Evolutionary conservation across 1,140 invertebrate genomes (phyloP).

Genomic region (Drosophila leontia): DNA sequence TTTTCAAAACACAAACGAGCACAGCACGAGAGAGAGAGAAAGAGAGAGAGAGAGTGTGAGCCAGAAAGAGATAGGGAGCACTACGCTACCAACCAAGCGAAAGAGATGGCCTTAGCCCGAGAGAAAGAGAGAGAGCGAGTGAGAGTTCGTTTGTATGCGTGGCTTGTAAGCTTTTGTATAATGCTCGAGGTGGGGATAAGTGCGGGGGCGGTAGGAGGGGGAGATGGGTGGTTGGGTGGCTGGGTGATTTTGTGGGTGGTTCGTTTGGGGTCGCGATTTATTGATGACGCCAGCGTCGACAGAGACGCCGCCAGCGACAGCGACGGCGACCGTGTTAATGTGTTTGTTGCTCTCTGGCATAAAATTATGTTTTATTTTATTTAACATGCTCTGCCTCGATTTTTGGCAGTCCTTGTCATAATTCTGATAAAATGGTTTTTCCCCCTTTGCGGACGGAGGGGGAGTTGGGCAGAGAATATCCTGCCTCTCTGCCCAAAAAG

Average conservation of each 20-base stretch:
- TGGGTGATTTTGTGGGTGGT: constrained; percentile 57
- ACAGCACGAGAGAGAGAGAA: constrained; percentile 46
- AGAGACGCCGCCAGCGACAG: constrained; percentile 36
- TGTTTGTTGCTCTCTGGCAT: constrained; percentile 79
- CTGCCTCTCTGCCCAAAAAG: constrained; percentile 38
- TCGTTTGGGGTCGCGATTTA: constrained; percentile 76
- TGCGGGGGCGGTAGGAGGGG: not conserved
- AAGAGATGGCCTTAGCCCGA: constrained; percentile 13
- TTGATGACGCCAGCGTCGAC: constrained; percentile 74
- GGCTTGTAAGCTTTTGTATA: constrained; percentile 73
- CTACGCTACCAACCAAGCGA: not conserved
- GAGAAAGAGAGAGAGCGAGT: constrained; percentile 29
- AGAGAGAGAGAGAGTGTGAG: constrained; percentile 15
- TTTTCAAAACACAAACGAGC: constrained; percentile 83
- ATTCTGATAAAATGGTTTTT: constrained; percentile 46
- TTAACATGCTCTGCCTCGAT: constrained; percentile 74
- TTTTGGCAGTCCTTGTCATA: constrained; percentile 77
- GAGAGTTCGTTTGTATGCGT: constrained; percentile 51
- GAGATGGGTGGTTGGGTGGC: constrained; percentile 36
- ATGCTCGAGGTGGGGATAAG: constrained; percentile 37
- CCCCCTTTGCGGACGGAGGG: constrained; percentile 3
- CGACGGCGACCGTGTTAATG: constrained; percentile 70
- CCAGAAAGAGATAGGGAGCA: constrained; percentile 18
- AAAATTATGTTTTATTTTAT: constrained; percentile 84
- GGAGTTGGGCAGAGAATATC: constrained; percentile 26